A percentile compares a stretch with the other conserved stretches of the same genome.
phyloP scores from a whole-genome alignment of 2,888 invertebrate genomes.

The Oasisia sp. region DNA sequence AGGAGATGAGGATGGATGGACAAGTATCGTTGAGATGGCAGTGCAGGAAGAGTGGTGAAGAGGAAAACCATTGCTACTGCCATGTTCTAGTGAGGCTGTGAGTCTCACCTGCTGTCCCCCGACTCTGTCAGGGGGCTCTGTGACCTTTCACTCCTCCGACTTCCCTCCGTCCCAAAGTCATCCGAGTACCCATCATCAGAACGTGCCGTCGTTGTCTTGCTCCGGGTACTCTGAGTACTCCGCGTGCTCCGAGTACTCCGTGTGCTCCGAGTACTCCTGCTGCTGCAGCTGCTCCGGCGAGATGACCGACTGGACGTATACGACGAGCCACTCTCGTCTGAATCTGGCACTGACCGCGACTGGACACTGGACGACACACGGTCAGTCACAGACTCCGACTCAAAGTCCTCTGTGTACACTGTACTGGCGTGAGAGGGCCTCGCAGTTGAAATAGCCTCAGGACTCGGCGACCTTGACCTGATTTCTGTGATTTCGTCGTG shows the following conservation, averaged over 20 bases:
- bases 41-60: no score
- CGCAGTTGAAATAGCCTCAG: constrained; percentile 38
- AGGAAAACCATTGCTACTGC: no score
- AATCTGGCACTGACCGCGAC: background rate
- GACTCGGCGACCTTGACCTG: constrained; percentile 42
- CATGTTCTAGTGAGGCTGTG: no score
- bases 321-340: background rate
- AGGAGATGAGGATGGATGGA: no score
- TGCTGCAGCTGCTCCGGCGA: constrained; percentile 18
- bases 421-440: constrained; percentile 26
- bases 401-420: constrained; percentile 55
- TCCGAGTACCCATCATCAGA: constrained; percentile 46
- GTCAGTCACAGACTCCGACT: constrained; percentile 37
- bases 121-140: constrained; percentile 20
- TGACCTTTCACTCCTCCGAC: background rate
- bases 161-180: constrained; percentile 38
- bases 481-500: constrained; percentile 34
- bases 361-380: constrained; percentile 36
- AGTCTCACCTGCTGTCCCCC: constrained; percentile 43
- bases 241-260: constrained; percentile 39
- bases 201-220: background rate
- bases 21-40: no score
- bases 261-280: background rate
- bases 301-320: constrained; percentile 19
- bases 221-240: background rate